Percentiles rank a stretch among this genome's conserved stretches.
Conservation (phyloP, 2,888 invertebrate species). For the Acanthosepion esculentum region DNA sequence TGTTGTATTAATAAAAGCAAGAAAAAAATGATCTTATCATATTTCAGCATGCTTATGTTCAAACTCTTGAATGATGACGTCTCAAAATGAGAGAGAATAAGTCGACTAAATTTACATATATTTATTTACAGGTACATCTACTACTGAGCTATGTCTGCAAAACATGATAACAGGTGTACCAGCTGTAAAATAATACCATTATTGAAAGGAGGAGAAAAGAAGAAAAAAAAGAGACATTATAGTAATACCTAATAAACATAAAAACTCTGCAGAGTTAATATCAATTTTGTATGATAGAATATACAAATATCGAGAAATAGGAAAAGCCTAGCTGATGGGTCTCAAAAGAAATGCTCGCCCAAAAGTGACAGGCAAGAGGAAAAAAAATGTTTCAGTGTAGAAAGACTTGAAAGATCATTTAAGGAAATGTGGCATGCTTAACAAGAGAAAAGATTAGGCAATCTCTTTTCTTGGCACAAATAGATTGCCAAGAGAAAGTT, state of each 20-base stretch:
- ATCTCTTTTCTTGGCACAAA: not conserved
- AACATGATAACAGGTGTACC: not conserved
- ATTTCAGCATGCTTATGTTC: no score
- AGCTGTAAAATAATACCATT: not conserved
- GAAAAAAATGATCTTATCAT: no score
- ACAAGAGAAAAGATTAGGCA: not conserved
- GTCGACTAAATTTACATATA: not conserved
- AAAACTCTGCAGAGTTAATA: not conserved
- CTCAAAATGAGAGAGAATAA: no score
- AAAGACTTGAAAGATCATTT: not conserved
- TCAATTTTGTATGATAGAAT: slow-evolving; percentile 21
- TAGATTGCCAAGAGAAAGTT: not conserved
- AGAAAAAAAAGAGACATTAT: no score
- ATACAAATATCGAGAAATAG: not conserved
- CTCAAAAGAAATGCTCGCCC: not conserved
- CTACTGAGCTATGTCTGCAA: not conserved
- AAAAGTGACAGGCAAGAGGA: not conserved
- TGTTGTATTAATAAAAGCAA: no score
- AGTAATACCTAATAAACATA: not conserved
- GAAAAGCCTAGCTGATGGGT: not conserved
- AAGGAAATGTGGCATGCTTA: not conserved
- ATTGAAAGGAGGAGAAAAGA: not conserved
- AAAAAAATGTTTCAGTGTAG: not conserved
- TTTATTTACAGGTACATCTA: not conserved
- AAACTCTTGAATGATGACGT: no score